Evolutionary conservation across 2,888 invertebrate species (phyloP), one percentile per base, ranked within the genome.

Genomic region (Aproaerema taeniolella): DNA sequence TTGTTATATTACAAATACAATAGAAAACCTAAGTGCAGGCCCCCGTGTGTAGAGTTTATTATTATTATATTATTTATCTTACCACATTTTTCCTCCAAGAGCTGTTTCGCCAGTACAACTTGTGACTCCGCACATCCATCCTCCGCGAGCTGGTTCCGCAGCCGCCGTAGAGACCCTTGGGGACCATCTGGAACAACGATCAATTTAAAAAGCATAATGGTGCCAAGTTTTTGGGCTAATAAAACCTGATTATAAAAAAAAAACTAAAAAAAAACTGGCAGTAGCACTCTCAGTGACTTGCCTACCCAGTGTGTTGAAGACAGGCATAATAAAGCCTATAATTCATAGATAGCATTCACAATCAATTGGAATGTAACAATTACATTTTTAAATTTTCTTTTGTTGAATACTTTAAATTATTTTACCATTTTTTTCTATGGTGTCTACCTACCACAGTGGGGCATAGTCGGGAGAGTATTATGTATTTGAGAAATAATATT

Each of bases 101-200:
- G 82, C 58, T 94, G 92, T 64, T 95, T 95, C 2, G 95, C 96
- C 42, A 96, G 82, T 39, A 95, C 93, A 46, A 95, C 93, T 77
- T 96, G 96, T 7, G 95, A 95, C 62, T 95, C 95, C 0, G 95
- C 93, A 70, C 95, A 95, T 6, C 96, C 96, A 75, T 95, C 95
- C 60, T 94, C 94, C 0, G 96, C 96, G 48, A 96, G 78, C 61
- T 94, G 94, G 60, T 89, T 89, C 16, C 92, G 82, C 34, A 92
- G 74, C 36, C 91, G 77, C 61, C 88, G 88, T 39, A 92, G 71
- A 34, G 91, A 91, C 49, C 90, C 89, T 77, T 89, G 87, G 53
- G 91, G 90, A 46, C 91, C 90, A 86, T 91, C 92, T 92, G 78
- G 55, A 79, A 61, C 52, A 67, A 76, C 48, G 48, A 46, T 39